Percentiles rank a stretch among this genome's conserved stretches.
Evolutionary conservation across 2,888 invertebrate genomes (phyloP).

Genomic region (Teleogryllus oceanicus): DNA sequence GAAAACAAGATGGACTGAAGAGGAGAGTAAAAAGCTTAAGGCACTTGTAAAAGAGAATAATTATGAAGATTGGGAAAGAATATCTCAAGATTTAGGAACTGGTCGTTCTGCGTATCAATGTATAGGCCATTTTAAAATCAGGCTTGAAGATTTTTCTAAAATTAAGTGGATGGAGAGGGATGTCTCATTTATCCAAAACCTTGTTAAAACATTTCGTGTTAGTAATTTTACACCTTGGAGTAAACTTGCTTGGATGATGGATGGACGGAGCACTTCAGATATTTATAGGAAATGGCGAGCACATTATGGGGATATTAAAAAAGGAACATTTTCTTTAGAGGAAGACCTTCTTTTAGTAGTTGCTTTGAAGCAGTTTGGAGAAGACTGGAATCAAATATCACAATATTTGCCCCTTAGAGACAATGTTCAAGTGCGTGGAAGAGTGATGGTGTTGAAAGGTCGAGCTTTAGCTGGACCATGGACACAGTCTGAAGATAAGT

Average conservation of each 20-base stretch:
- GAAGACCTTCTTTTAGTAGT: not conserved
- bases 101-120: not conserved
- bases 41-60: not conserved
- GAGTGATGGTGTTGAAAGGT: not conserved
- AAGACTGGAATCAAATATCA: not conserved
- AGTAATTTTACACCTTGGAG: not conserved
- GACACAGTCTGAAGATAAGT: not conserved
- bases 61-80: not conserved
- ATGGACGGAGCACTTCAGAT: not conserved
- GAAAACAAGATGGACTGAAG: not conserved
- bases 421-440: not conserved
- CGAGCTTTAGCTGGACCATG: not conserved
- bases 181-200: not conserved
- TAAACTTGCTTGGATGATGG: not conserved
- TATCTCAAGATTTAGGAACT: not conserved
- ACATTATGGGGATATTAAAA: not conserved
- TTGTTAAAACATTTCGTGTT: not conserved
- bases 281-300: not conserved
- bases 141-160: not conserved
- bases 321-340: not conserved
- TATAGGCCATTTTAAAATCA: not conserved
- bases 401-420: not conserved
- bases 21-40: not conserved
- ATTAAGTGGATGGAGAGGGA: not conserved
- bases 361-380: not conserved